phyloP scores from a whole-genome alignment of 2,113 vertebrate genomes.

The Piliocolobus tephrosceles region DNA sequence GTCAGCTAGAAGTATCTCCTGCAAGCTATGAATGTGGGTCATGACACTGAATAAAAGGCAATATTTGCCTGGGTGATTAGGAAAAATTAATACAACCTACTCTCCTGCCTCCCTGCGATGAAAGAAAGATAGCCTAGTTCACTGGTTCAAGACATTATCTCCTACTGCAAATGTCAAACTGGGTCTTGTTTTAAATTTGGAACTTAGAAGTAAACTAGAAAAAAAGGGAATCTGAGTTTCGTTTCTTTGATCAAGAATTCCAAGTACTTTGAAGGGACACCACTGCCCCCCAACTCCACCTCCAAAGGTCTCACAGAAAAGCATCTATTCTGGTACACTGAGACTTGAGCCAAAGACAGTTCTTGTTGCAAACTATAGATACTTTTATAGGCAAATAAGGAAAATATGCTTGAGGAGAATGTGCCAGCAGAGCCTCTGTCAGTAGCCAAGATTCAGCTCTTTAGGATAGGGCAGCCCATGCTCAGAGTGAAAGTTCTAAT shows the following conservation, averaged over 20 bases:
- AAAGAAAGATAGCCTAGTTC: not conserved
- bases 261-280: not conserved
- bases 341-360: not conserved
- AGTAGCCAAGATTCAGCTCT: not conserved
- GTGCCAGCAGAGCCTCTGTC: not conserved
- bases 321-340: not conserved
- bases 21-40: not conserved
- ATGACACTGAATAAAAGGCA: not conserved
- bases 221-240: not conserved
- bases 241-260: not conserved
- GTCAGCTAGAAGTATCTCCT: not conserved
- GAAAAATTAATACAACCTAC: not conserved
- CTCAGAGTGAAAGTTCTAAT: not conserved
- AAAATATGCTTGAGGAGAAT: not conserved
- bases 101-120: not conserved
- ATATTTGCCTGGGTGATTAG: not conserved
- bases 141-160: not conserved
- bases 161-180: not conserved
- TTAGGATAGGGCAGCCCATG: not conserved
- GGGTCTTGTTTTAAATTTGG: not conserved
- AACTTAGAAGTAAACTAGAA: not conserved
- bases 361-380: not conserved
- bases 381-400: not conserved
- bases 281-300: rapidly evolving
- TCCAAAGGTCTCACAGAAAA: not conserved